These are phyloP conservation scores for Arenaria interpres DNA, from an alignment of 2,113 vertebrate species.

Conservation along the genomic window DNA sequence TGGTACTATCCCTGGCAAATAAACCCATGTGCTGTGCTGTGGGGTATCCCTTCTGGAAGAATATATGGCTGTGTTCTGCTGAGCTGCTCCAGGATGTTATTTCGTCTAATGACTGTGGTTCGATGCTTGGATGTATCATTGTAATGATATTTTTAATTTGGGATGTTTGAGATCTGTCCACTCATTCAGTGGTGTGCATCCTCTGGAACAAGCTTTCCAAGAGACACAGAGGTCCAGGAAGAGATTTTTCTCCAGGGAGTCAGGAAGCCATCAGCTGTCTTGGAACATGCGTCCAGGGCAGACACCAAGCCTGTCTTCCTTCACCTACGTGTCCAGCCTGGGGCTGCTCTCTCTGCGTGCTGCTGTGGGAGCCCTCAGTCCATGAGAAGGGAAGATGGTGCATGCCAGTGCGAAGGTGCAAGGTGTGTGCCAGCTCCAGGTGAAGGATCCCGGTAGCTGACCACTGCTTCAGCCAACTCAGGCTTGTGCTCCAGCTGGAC, in stretches of 20 bases:
- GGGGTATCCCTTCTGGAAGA: constrained; percentile 6
- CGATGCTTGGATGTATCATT: neutral
- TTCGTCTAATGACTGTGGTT: neutral
- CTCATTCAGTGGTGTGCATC: neutral
- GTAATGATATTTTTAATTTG: neutral
- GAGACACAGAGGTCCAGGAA: neutral
- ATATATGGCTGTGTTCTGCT: accelerated
- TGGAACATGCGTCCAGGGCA: accelerated
- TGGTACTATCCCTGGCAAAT: constrained; percentile 13
- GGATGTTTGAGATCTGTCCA: neutral
- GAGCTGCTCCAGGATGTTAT: constrained; percentile 11
- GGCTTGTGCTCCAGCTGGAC: neutral
- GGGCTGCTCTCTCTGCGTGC: neutral
- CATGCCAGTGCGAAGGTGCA: neutral
- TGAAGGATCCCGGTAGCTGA: neutral
- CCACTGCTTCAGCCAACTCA: neutral
- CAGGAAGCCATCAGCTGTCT: neutral
- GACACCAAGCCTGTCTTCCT: neutral
- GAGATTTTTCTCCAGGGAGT: neutral
- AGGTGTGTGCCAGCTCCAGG: neutral
- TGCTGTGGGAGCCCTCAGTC: neutral
- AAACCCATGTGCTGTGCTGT: neutral
- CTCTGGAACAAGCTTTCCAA: neutral
- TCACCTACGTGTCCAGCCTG: neutral
- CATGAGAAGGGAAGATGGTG: accelerated